These are phyloP conservation scores for Sycophila texana DNA, from an alignment of 2,888 invertebrate genomes.

Conservation along the genomic window DNA sequence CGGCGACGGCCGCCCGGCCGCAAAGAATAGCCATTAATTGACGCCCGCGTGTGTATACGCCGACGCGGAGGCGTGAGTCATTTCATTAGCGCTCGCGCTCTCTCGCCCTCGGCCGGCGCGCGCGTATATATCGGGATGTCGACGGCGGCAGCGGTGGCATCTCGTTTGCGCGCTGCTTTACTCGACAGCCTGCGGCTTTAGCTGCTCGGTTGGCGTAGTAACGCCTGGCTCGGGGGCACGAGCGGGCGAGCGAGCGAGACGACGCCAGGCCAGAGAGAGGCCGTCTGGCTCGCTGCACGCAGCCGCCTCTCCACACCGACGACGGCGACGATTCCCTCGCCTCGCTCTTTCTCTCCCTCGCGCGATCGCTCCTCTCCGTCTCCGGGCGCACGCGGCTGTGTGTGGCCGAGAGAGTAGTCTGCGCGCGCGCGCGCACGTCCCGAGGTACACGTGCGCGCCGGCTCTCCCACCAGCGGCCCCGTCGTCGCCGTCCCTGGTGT, in stretches of 20 bases:
- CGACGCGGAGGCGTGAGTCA: constrained; percentile 23
- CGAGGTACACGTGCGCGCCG: constrained; percentile 46
- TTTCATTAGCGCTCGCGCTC: constrained; percentile 33
- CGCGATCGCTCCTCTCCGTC: too few species aligned
- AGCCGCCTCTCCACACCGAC: not conserved
- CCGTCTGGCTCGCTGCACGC: not conserved
- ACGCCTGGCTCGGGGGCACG: constrained; percentile 24
- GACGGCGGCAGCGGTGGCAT: constrained; percentile 11
- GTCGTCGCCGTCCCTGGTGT: not conserved
- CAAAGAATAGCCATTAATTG: constrained; percentile 41
- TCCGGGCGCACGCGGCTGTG: constrained; percentile 56
- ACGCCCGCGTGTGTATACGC: constrained; percentile 1
- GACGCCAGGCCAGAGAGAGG: not conserved
- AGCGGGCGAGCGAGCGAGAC: too few species aligned
- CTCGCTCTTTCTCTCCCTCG: too few species aligned
- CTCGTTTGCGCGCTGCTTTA: constrained; percentile 1
- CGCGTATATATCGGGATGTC: constrained; percentile 16
- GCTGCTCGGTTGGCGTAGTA: constrained; percentile 28
- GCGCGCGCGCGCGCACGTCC: constrained; percentile 51
- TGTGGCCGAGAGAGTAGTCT: constrained; percentile 45
- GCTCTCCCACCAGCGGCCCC: constrained; percentile 5
- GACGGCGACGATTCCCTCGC: constrained; percentile 27
- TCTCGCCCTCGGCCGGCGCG: constrained; percentile 5
- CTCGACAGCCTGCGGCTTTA: not conserved
- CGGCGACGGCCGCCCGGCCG: not conserved